Evolutionary conservation across 2,888 invertebrate genomes (phyloP), one percentile per base, ranked within the genome.

Genomic region (Acronicta aceris): DNA sequence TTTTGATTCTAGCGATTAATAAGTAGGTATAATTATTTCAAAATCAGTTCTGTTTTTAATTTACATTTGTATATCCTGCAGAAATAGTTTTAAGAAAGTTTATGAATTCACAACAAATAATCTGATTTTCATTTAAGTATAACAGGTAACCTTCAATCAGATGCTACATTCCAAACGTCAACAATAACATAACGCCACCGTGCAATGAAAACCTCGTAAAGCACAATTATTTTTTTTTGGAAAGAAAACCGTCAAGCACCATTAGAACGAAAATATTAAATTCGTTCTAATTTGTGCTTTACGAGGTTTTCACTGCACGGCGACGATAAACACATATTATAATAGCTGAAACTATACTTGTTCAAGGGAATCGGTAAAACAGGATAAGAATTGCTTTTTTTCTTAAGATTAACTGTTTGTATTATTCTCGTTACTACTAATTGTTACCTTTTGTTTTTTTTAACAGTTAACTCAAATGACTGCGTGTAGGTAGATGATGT

Each of bases 1-100:
- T 36, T 13, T 74, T 75, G 65, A 64, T 65, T 76, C 74, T 81
- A 81, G 75, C 75, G 71, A 71, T 65, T 79, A 78, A 71, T 47
- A 60, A 15, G 42, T 55, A 60, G 49, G 25, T 67, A 46, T 55
- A 47, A 53, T 55, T 57, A 70, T 62, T 62, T 56, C 46, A 74
- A 59, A 62, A 74, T 70, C 56, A 61, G 61, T 69, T 56, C 65
- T 12, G 9, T 51, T 12, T 30, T 30, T 51, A n/a, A 40, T 55
- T 45, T 42, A 57, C 21, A 3, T 21, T 33, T 46, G n/a, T 42
- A 21, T 7, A 21, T 17, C 36, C 5, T 36, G 13, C 13, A 36
- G 3, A 36, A 13, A 36, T 3, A 36, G 4, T 0, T 1, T 12
- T 5, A 13, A 36, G 5, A 13, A 36, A 1, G 36, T 36, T 33